Conservation (phyloP, 2,113 vertebrate genomes). For the Tyto alba region DNA sequence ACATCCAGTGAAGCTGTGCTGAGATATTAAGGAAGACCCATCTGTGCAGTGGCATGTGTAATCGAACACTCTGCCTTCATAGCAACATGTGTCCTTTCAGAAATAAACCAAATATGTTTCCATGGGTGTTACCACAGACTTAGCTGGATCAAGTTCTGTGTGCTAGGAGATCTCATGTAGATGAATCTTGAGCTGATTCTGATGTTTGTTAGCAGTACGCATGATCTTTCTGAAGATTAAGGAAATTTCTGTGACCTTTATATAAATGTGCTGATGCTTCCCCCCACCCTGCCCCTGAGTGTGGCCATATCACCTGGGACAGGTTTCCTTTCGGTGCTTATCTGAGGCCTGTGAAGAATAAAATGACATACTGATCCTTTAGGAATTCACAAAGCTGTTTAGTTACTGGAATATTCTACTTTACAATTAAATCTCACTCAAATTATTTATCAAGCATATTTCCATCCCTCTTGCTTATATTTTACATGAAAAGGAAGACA, state of each 20-base stretch:
- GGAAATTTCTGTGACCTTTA: not conserved
- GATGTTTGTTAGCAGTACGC: not conserved
- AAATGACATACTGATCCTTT: not conserved
- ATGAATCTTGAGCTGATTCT: not conserved
- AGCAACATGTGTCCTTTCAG: not conserved
- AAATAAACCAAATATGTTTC: not conserved
- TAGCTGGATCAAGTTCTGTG: not conserved
- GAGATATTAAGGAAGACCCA: not conserved
- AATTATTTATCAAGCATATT: not conserved
- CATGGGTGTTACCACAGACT: not conserved
- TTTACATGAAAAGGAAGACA: not conserved
- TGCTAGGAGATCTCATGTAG: not conserved
- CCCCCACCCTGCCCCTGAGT: accelerated
- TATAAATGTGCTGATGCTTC: not conserved
- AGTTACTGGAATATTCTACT: not conserved
- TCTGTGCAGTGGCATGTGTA: accelerated
- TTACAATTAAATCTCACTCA: not conserved
- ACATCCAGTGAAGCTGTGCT: not conserved
- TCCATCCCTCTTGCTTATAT: not conserved
- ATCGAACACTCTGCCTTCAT: accelerated
- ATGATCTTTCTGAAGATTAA: not conserved
- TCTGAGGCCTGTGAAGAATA: not conserved
- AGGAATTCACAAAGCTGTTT: not conserved
- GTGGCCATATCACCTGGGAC: not conserved
- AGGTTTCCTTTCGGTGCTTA: not conserved